phyloP scores from a whole-genome alignment of 2,797 vertebrate genomes.

The Nasua narica region DNA sequence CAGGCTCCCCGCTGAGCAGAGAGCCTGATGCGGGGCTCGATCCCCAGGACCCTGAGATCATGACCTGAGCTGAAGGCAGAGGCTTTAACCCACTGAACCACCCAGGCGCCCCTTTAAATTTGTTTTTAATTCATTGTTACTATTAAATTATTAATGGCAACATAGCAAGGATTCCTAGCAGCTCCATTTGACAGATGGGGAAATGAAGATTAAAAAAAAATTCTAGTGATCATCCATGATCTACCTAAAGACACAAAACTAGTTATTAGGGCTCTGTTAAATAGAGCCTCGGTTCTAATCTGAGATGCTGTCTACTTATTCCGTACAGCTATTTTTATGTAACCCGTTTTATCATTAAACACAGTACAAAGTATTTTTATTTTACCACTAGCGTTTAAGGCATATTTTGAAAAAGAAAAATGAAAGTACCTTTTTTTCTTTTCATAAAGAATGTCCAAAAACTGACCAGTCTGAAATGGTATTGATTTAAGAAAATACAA shows the following conservation, averaged over 20 bases:
- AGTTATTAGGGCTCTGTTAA: not conserved
- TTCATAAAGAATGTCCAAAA: not conserved
- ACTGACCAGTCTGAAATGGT: not conserved
- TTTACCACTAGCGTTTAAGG: not conserved
- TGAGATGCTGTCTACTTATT: not conserved
- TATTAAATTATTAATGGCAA: not conserved
- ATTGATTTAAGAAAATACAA: slow-evolving; percentile 30
- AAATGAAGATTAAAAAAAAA: slow-evolving; percentile 14
- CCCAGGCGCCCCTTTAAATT: too few species aligned
- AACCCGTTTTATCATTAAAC: not conserved
- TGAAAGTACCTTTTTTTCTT: not conserved
- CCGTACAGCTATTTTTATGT: not conserved
- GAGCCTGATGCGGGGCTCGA: too few species aligned
- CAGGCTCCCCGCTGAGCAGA: too few species aligned
- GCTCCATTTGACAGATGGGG: not conserved
- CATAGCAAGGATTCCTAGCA: not conserved
- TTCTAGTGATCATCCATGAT: not conserved
- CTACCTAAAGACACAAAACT: not conserved
- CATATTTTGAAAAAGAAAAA: not conserved
- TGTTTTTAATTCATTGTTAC: not conserved
- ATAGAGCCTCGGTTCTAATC: not conserved
- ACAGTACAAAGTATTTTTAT: not conserved
- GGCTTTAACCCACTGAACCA: too few species aligned
- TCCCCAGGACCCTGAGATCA: too few species aligned
- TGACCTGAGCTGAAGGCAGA: too few species aligned